A percentile compares a stretch with the other conserved stretches of the same genome.
Conservation (phyloP, 1,140 invertebrate genomes). For the Heterodera schachtii region DNA sequence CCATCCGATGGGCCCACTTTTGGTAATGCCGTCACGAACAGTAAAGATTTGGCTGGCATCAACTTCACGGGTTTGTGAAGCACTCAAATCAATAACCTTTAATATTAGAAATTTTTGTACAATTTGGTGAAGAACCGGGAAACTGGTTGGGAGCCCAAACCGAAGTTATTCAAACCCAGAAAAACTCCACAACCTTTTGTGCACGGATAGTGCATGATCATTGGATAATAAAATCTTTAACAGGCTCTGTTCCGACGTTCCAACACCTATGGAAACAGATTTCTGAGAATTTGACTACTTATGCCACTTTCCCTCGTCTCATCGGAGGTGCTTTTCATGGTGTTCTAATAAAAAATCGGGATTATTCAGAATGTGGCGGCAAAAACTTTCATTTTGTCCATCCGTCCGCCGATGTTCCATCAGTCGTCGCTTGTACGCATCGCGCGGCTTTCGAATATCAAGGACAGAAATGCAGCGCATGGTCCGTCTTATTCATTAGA, state of each 20-base stretch:
- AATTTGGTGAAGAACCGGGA: too few species aligned
- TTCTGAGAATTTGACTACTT: conserved; percentile 82
- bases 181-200: conserved; percentile 69
- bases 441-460: conserved; percentile 88
- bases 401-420: conserved; percentile 80
- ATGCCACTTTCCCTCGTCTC: conserved; percentile 86
- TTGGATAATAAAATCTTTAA: too few species aligned
- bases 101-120: too few species aligned
- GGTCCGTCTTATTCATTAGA: conserved; percentile 64
- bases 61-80: conserved; percentile 88
- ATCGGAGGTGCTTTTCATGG: conserved; percentile 73
- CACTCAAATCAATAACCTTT: too few species aligned
- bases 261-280: conserved; percentile 89
- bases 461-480: conserved; percentile 98
- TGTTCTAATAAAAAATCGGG: not conserved
- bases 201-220: conserved; percentile 68
- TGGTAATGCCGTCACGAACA: conserved; percentile 84
- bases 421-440: conserved; percentile 82
- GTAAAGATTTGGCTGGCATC: conserved; percentile 83
- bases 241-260: conserved; percentile 74
- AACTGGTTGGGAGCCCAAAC: too few species aligned
- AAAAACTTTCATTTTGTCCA: conserved; percentile 99
- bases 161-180: too few species aligned
- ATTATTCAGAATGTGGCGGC: conserved; percentile 82
- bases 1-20: conserved; percentile 91